A percentile compares a stretch with the other conserved stretches of the same genome.
Conservation (phyloP, 1,140 invertebrate species). For the Temnothorax curvispinosus region DNA sequence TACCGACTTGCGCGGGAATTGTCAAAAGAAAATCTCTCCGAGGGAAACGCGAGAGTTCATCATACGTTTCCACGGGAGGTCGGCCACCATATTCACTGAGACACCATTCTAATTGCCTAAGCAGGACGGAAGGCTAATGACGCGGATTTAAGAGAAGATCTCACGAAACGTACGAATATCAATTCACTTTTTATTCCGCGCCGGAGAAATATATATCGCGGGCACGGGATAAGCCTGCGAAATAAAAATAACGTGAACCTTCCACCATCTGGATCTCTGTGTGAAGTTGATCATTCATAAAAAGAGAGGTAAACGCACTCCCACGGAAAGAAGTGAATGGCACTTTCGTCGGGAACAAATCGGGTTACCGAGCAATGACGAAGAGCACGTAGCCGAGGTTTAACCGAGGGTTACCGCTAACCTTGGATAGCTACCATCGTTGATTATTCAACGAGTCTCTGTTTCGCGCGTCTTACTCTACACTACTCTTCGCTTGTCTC, state of each 20-base stretch:
- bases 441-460: constrained; percentile 46
- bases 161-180: neutral
- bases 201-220: neutral
- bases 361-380: neutral
- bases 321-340: constrained; percentile 41
- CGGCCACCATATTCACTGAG: neutral
- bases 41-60: constrained; percentile 48
- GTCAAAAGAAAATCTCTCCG: constrained; percentile 34
- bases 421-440: neutral
- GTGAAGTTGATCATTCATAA: constrained; percentile 8
- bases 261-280: too few species aligned
- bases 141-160: constrained; percentile 17
- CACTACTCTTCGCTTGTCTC: constrained; percentile 15
- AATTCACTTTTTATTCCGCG: constrained; percentile 13
- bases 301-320: constrained; percentile 2
- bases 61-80: constrained; percentile 34
- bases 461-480: neutral
- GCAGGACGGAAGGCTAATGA: constrained; percentile 23
- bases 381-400: constrained; percentile 7
- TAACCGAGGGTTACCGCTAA: constrained; percentile 8
- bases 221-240: neutral
- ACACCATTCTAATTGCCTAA: constrained; percentile 40
- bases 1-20: constrained; percentile 43
- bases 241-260: neutral
- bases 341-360: constrained; percentile 40